Conservation (phyloP, 2,888 invertebrate genomes). For the Colostygia pectinataria region DNA sequence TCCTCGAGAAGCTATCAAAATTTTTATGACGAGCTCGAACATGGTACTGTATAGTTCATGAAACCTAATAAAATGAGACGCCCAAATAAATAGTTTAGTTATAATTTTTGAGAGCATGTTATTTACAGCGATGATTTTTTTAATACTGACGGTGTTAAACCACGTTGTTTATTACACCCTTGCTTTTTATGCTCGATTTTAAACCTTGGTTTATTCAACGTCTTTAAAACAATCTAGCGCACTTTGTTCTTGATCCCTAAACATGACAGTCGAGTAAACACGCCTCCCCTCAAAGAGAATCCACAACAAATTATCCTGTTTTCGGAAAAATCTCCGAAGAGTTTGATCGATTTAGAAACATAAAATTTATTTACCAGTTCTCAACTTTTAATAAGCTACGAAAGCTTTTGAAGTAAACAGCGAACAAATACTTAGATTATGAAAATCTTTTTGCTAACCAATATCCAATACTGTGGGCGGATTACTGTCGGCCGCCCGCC, state of each 20-base stretch:
- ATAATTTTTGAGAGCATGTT: slow-evolving; percentile 3
- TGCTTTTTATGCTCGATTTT: too few species aligned
- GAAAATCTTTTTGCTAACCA: slow-evolving; percentile 26
- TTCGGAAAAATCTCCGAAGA: slow-evolving; percentile 9
- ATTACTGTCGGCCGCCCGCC: slow-evolving; percentile 7
- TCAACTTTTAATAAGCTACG: slow-evolving; percentile 31
- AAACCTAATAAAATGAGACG: slow-evolving; percentile 43
- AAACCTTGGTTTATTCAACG: neutral
- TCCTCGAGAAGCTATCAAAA: slow-evolving; percentile 38
- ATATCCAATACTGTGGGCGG: slow-evolving; percentile 18
- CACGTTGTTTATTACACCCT: too few species aligned
- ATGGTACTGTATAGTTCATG: slow-evolving; percentile 37
- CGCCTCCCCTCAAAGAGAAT: slow-evolving; percentile 14
- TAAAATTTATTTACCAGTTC: slow-evolving; percentile 25
- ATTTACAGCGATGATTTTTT: too few species aligned
- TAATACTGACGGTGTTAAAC: too few species aligned
- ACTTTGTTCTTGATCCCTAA: slow-evolving; percentile 7
- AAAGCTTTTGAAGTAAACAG: slow-evolving; percentile 29
- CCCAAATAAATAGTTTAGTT: slow-evolving; percentile 29
- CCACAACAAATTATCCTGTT: slow-evolving; percentile 1
- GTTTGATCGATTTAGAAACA: slow-evolving; percentile 18
- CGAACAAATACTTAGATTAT: slow-evolving; percentile 26
- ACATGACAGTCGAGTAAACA: slow-evolving; percentile 9
- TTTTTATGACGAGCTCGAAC: slow-evolving; percentile 42
- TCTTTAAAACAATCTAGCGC: neutral